Base-by-base conservation (phyloP, 2,888 invertebrate species). In the Papilio protenor region DNA sequence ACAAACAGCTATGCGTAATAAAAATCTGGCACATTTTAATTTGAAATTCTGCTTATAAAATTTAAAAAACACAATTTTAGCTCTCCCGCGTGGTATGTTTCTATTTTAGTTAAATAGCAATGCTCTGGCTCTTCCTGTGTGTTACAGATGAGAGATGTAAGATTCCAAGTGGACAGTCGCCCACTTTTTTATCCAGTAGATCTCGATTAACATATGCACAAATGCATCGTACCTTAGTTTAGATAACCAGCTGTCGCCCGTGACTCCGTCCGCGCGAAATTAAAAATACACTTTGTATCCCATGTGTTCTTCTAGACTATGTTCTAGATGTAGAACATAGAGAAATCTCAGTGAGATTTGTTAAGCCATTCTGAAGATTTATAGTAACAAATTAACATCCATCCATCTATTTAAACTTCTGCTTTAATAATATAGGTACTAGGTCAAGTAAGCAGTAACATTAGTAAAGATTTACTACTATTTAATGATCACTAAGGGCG, bases 81-180 rank as follows among this genome's bases (percentile, higher is more conserved):
- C n/a, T 66, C 64, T 66, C 64, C 64, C 64, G 40, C 64, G 40
- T 66, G 10, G 64, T 66, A 40, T 66, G 40, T 66, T 33, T 66
- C 64, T 66, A 66, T 66, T 66, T 66, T 66, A 2, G n/a, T 66
- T 40, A 66, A 66, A 66, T 66, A 66, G 64, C 64, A 66, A 1
- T 66, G n/a, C 33, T 40, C 64, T 18, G 33, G 64, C 27, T 64
- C 64, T 64, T 64, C 61, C 61, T 64, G 64, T 6, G 61, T 64
- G 64, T 33, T 64, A 64, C 33, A 64, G 10, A 0, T 18, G 57
- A 59, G 57, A 64, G 11, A 59, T 14, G 16, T 61, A 61, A 12
- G 23, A 61, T 33, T 64, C 33, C 33, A 64, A 64, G 33, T 64
- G 64, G 33, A 64, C 64, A 33, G 64, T 64, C 61, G 61, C 61